Conservation (phyloP, 2,888 invertebrate species). For the Malachius bipustulatus region DNA sequence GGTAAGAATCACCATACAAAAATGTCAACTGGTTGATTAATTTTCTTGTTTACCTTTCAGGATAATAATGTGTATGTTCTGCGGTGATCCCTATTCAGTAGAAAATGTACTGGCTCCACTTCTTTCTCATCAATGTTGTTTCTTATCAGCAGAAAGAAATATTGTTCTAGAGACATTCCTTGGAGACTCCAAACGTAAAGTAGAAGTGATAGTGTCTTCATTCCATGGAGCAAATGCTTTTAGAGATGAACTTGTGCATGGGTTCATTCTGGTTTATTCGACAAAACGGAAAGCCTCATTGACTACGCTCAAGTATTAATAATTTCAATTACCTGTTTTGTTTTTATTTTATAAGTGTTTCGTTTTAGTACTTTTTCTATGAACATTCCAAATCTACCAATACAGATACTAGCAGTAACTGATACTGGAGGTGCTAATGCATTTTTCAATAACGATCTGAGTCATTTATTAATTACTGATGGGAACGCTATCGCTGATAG, state of each 20-base stretch:
- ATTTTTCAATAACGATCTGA: conserved; percentile 80
- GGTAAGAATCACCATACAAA: conserved; percentile 37
- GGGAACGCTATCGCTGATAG: conserved; percentile 87
- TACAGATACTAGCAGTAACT: conserved; percentile 88
- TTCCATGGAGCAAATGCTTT: conserved; percentile 91
- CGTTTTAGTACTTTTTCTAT: conserved; percentile 72
- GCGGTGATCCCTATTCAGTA: conserved; percentile 86
- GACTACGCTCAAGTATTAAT: conserved; percentile 63
- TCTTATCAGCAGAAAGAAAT: conserved; percentile 73
- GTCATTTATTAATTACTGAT: conserved; percentile 83
- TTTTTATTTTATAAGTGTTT: conserved; percentile 5
- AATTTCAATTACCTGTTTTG: conserved; percentile 5
- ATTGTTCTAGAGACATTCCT: conserved; percentile 86
- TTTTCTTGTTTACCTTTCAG: conserved; percentile 38
- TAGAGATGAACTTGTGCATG: conserved; percentile 85
- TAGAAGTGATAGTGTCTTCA: conserved; percentile 83
- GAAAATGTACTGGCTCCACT: conserved; percentile 83
- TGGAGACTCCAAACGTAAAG: conserved; percentile 78
- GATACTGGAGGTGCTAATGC: conserved; percentile 81
- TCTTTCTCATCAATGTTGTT: conserved; percentile 76
- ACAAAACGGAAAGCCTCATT: conserved; percentile 90
- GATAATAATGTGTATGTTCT: conserved; percentile 92
- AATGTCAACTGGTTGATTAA: conserved; percentile 5
- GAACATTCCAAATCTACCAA: conserved; percentile 84
- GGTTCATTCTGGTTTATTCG: conserved; percentile 89